Base-by-base conservation (phyloP, 2,113 vertebrate species). In the Pseudorectes ferrugineus region DNA sequence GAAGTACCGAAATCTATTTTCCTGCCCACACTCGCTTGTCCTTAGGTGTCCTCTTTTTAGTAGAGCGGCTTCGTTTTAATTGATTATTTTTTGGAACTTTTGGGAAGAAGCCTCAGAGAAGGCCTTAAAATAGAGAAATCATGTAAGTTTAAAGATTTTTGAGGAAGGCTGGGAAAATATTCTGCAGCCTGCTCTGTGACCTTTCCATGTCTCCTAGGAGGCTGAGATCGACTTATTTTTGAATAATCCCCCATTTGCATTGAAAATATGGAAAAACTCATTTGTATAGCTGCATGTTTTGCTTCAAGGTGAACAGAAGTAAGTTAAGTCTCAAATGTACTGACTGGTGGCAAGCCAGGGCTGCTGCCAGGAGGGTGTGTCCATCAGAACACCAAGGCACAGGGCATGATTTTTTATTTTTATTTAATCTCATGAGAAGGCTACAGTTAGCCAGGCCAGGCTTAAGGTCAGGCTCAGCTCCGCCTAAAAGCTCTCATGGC, bases 111-210 rank as follows among this genome's bases (percentile, higher is more conserved):
- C 78, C 72, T 68, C 52, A 20, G 46, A 62, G 65, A 84, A 55
- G 31, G 38, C 48, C 68, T 91, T 86, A 92, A 93, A 89, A 95
- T 92, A 91, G 84, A 86, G 86, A 80, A 84, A 80, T 91, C 57
- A 3, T 11, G 33, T 73, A 76, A 75, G 35, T 88, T 94, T 84
- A 88, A 85, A 51, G 82, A 13, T 74, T 85, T 88, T 35, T 77
- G 61, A 49, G 76, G 59, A 72, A 75, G 68, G 55, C 86, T 95
- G 91, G 82, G 83, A 84, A 81, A 89, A 48, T 87, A 51, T 61
- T 91, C 61, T 85, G 55, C 80, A 91, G 91, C 73, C 40, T 67
- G 80, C 66, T 87, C 73, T 6, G 2, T 16, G 59, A 91, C 92
- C 92, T 95, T 95, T 89, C 45, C 40, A 5, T 63, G 55, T 89